Evolutionary conservation across 1,140 invertebrate species (phyloP), one percentile per base, ranked within the genome.

Genomic region (Antheraea pernyi): DNA sequence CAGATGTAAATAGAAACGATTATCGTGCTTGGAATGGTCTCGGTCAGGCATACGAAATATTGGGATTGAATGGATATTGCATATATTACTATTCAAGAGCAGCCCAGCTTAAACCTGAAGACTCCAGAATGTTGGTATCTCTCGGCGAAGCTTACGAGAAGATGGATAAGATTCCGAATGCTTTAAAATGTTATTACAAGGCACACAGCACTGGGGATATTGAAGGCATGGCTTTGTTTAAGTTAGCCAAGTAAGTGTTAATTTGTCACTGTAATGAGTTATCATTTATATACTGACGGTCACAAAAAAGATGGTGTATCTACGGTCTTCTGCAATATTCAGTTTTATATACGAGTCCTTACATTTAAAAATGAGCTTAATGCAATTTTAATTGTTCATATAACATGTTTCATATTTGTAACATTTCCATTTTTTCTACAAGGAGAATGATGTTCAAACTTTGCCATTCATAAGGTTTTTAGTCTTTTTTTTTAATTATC

Each of bases 1-100:
- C 84, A 98, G 98, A 99, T 92, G 97, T 99, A 0, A 99, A 99
- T 88, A 94, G 95, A 80, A 94, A 97, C 71, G 98, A 99, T 88
- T 99, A 99, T 88, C 94, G 99, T 79, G 99, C 98, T 7, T 99
- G 99, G 99, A 99, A 99, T 93, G 99, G 99, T 16, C 93, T 99
- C 19, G 99, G 99, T 6, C 99, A 99, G 92, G 98, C 97, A 0
- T 99, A 99, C 86, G 99, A 99, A 93, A 99, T 99, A 63, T 92
- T 99, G 18, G 99, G 99, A 92, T 97, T 99, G 95, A 97, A 97
- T 37, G 97, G 96, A 73, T 99, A 99, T 85, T 98, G 97, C 78
- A 94, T 99, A 19, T 99, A 99, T 91, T 99, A 99, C 92, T 99
- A 99, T 83, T 98, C 99, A 86, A 96, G 98, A 93, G 99, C 99